Conservation (phyloP, 2,888 invertebrate genomes). For the Temnothorax ravouxi region DNA sequence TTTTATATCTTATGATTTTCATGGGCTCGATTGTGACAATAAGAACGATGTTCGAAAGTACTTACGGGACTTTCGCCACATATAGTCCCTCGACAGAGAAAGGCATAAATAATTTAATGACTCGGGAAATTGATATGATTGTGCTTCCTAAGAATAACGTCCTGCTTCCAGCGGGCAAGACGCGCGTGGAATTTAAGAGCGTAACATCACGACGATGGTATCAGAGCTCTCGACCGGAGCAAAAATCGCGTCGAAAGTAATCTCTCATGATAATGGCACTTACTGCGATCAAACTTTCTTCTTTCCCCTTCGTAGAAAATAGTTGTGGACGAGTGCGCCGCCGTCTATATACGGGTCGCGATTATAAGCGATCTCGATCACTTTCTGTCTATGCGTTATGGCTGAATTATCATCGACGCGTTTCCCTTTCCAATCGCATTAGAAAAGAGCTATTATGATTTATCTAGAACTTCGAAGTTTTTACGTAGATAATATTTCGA, state of each 20-base stretch:
- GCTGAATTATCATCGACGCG: not conserved
- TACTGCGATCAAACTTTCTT: conserved; percentile 68
- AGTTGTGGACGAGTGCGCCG: conserved; percentile 53
- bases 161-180: conserved; percentile 66
- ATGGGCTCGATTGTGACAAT: conserved; percentile 29
- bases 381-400: conserved; percentile 41
- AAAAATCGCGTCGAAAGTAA: conserved; percentile 67
- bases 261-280: conserved; percentile 67
- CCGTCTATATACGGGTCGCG: conserved; percentile 3
- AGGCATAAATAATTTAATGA: conserved; percentile 82
- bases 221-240: conserved; percentile 40
- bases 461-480: not conserved
- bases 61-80: conserved; percentile 59
- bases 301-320: conserved; percentile 54
- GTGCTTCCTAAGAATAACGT: conserved; percentile 78
- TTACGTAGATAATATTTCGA: not conserved
- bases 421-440: not conserved
- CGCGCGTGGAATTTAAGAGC: conserved; percentile 65
- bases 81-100: conserved; percentile 70
- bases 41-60: conserved; percentile 14
- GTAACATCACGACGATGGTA: conserved; percentile 49
- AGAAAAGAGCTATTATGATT: not conserved
- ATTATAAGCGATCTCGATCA: conserved; percentile 37
- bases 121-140: conserved; percentile 82
- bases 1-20: conserved; percentile 56